Evolutionary conservation across 2,888 invertebrate genomes (phyloP).

Genomic region (Drosophila testacea): DNA sequence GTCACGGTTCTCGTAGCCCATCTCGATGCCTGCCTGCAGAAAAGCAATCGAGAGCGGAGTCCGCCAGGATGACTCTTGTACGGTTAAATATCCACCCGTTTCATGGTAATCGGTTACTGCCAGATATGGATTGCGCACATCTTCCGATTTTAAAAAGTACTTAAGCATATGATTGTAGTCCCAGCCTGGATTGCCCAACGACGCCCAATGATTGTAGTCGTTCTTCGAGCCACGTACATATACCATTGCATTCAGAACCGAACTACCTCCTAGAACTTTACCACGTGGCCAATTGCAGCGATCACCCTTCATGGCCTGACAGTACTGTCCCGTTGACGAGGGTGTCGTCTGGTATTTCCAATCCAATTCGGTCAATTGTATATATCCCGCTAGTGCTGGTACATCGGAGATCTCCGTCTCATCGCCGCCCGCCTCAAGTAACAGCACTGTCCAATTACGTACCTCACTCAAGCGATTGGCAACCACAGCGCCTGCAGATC

Average conservation of each 20-base stretch:
- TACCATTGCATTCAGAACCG: constrained; percentile 96
- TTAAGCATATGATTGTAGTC: constrained; percentile 92
- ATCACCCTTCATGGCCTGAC: constrained; percentile 94
- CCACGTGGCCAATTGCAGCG: constrained; percentile 97
- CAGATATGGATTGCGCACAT: constrained; percentile 93
- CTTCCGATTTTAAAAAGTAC: constrained; percentile 95
- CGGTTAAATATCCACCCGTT: constrained; percentile 92
- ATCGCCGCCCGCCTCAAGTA: constrained; percentile 94
- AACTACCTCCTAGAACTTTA: constrained; percentile 94
- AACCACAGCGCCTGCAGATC: constrained; percentile 95
- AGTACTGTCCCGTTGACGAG: constrained; percentile 91
- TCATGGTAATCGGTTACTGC: constrained; percentile 91
- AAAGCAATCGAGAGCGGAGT: constrained; percentile 93
- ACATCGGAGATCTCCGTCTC: constrained; percentile 96
- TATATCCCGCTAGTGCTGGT: constrained; percentile 93
- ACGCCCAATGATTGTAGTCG: constrained; percentile 95
- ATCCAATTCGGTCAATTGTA: constrained; percentile 94
- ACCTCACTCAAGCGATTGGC: constrained; percentile 93
- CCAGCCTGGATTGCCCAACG: constrained; percentile 94
- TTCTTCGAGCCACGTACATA: constrained; percentile 94
- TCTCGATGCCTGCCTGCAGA: constrained; percentile 91
- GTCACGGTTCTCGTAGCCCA: constrained; percentile 93
- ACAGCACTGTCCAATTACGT: constrained; percentile 92
- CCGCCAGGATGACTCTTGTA: constrained; percentile 94
- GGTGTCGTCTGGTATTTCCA: constrained; percentile 97